A percentile compares a stretch with the other conserved stretches of the same genome.
Conservation (phyloP, 2,113 vertebrate genomes). For the Antigone vipio region DNA sequence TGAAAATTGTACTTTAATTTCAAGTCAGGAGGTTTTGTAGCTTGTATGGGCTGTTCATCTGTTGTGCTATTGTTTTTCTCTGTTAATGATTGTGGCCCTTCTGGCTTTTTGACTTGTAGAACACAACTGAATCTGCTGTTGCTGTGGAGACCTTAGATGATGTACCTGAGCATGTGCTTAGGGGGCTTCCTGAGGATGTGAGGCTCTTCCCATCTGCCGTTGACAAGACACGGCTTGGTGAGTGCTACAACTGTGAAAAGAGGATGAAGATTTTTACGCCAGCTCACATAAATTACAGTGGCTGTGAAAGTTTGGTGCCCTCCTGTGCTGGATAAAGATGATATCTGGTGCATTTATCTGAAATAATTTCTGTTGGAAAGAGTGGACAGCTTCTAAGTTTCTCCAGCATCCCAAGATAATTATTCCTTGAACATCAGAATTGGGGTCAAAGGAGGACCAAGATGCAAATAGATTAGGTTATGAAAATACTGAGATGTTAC, state of each 20-base stretch:
- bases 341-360: not conserved
- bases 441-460: not conserved
- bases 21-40: not conserved
- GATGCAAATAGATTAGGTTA: not conserved
- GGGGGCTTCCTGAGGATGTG: conserved; percentile 81
- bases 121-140: conserved; percentile 51
- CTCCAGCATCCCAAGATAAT: not conserved
- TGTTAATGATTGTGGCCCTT: not conserved
- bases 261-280: not conserved
- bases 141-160: conserved; percentile 74
- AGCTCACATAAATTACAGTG: not conserved
- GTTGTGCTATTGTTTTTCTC: not conserved
- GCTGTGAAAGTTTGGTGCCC: not conserved
- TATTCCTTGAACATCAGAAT: not conserved
- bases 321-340: not conserved
- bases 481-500: not conserved
- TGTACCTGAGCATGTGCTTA: conserved; percentile 77
- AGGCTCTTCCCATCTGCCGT: conserved; percentile 79
- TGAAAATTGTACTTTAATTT: not conserved
- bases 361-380: not conserved
- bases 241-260: not conserved
- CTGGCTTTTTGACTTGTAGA: conserved; percentile 63
- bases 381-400: not conserved
- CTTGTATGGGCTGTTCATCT: not conserved
- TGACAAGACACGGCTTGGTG: conserved; percentile 79